Conservation (phyloP, 2,113 vertebrate genomes). For the Poecile atricapillus region DNA sequence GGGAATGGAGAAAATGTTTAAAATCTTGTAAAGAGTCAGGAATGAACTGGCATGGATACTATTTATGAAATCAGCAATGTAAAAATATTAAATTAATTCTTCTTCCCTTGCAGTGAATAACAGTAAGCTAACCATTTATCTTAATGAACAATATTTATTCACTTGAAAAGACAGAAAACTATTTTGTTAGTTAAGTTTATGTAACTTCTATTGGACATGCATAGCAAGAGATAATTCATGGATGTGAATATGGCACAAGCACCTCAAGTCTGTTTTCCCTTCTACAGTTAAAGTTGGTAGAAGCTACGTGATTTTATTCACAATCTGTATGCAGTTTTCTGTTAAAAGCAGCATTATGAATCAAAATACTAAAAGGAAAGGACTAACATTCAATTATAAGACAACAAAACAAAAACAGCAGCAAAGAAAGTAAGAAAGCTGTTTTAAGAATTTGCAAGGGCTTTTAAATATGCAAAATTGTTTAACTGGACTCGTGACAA, state of each 20-base stretch:
- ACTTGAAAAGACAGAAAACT: neutral
- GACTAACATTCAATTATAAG: neutral
- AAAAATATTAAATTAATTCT: neutral
- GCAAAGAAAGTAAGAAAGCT: neutral
- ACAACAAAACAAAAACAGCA: neutral
- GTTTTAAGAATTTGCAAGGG: neutral
- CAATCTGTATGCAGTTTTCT: neutral
- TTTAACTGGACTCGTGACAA: neutral
- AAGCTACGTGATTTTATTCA: neutral
- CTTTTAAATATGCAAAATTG: neutral
- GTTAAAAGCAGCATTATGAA: neutral
- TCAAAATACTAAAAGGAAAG: neutral
- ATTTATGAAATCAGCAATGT: neutral
- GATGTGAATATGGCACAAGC: neutral
- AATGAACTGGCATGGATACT: neutral
- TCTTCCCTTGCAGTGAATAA: neutral
- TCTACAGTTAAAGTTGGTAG: neutral
- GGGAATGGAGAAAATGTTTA: neutral
- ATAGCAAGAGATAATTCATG: neutral
- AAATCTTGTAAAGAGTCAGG: neutral
- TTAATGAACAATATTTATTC: neutral
- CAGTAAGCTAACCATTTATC: neutral
- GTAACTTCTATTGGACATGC: neutral
- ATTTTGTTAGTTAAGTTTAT: neutral
- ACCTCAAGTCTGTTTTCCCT: neutral